Conservation (phyloP, 2,113 vertebrate species). For the Oriolus oriolus region DNA sequence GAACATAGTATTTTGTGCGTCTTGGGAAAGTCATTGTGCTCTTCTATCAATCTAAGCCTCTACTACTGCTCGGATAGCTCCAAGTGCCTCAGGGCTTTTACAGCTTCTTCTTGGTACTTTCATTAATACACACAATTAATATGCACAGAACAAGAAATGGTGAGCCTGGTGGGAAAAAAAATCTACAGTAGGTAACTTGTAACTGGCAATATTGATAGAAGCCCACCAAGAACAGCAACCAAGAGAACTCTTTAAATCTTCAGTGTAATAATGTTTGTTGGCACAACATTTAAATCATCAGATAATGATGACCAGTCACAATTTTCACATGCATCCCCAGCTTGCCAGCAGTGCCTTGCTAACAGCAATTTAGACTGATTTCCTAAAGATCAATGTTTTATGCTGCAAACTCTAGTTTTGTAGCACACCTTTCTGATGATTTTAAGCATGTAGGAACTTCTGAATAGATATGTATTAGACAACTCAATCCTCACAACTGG, state of each 20-base stretch:
- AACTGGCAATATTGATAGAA: not conserved
- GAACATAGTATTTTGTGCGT: not conserved
- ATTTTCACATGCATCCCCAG: not conserved
- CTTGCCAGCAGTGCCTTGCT: not conserved
- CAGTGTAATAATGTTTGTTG: not conserved
- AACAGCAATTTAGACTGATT: not conserved
- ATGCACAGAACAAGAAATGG: not conserved
- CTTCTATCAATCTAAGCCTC: not conserved
- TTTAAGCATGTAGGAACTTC: not conserved
- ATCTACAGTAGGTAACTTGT: not conserved
- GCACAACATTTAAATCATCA: not conserved
- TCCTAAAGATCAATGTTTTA: not conserved
- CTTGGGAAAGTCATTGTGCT: not conserved
- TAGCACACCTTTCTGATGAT: not conserved
- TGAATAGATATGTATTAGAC: accelerated
- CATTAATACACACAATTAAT: not conserved
- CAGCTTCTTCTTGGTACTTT: not conserved
- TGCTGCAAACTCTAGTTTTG: not conserved
- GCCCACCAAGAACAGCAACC: not conserved
- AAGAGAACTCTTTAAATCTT: not conserved
- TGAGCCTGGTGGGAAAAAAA: not conserved
- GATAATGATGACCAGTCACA: not conserved
- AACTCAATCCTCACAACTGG: not conserved
- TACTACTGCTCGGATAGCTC: not conserved
- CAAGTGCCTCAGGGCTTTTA: not conserved